Base-by-base conservation (phyloP, 23 tunicate species). In the Trididemnum clinides region DNA sequence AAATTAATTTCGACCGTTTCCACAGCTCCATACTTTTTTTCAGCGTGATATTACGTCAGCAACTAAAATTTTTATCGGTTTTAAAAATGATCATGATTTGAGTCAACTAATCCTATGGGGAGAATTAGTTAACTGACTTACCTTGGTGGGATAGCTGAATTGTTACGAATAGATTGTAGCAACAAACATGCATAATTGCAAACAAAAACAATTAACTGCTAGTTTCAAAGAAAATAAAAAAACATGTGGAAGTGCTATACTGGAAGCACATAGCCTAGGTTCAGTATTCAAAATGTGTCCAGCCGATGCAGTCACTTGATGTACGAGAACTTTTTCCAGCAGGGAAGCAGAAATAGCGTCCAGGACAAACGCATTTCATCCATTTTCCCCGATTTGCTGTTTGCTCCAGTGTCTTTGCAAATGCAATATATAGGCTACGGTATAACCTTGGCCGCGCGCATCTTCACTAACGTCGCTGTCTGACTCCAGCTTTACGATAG, bases 231-330 rank as follows among this genome's bases (percentile, higher is more conserved):
- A 69, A 69, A 30, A 29, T 28, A 15, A 69, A 69, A 6, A 4
- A 6, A 5, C 21, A 69, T 69, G 76, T 69, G 21, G 21, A 37
- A 2, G 21, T 69, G 31, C 76, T 69, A 69, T 37, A 69, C 35
- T 69, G 37, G 37, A 29, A 69, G 31, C 76, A 69, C 76, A 33
- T 29, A 69, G 38, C 31, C 38, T 69, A 62, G 23, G 70, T 62
- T 10, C 70, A 62, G 21, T 22, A 62, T 62, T 62, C 25, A 18
- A 69, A 10, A 69, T 69, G 76, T 69, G 76, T 37, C 76, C 76
- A 69, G 37, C 76, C 31, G 21, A n/a, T 27, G 31, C 31, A n/a
- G n/a, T 69, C 38, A 69, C 38, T 69, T 35, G 76, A 69, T n/a
- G 37, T 69, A 37, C 76, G 12, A 69, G 70, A 62, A 21, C 27